A percentile compares a stretch with the other conserved stretches of the same genome.
Evolutionary conservation across 2,113 vertebrate species (phyloP).

Genomic region (Gymnogyps californianus): DNA sequence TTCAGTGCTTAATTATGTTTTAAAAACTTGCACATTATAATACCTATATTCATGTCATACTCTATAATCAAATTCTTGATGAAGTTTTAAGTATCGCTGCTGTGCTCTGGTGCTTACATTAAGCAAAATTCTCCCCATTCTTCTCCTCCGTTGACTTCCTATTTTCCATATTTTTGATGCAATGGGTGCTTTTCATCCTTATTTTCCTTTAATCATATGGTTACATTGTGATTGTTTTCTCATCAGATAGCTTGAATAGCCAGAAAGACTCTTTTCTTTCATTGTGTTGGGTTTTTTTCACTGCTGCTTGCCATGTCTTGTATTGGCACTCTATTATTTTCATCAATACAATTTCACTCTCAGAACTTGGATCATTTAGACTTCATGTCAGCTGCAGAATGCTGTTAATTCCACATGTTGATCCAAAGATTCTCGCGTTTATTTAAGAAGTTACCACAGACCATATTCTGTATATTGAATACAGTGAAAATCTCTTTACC

Average conservation of each 20-base stretch:
- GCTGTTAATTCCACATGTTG: neutral
- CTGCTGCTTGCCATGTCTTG: neutral
- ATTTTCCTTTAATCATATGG: neutral
- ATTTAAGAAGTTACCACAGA: neutral
- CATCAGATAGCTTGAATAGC: neutral
- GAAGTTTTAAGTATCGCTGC: neutral
- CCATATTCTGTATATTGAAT: neutral
- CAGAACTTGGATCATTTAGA: neutral
- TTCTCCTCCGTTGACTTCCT: neutral
- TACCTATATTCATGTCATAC: neutral
- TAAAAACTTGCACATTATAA: neutral
- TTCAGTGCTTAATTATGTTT: neutral
- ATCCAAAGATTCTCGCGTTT: conserved; percentile 7
- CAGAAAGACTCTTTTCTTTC: neutral
- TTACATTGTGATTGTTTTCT: neutral
- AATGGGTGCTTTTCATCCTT: neutral
- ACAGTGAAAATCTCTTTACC: neutral
- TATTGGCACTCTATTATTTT: neutral
- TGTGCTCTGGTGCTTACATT: neutral
- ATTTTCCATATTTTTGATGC: neutral
- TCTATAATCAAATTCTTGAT: neutral
- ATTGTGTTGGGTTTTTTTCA: neutral
- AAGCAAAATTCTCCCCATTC: neutral
- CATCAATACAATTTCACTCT: neutral
- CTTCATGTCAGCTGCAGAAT: neutral